phyloP scores from a whole-genome alignment of 2,888 invertebrate genomes.

The Eumerus sabulonum region DNA sequence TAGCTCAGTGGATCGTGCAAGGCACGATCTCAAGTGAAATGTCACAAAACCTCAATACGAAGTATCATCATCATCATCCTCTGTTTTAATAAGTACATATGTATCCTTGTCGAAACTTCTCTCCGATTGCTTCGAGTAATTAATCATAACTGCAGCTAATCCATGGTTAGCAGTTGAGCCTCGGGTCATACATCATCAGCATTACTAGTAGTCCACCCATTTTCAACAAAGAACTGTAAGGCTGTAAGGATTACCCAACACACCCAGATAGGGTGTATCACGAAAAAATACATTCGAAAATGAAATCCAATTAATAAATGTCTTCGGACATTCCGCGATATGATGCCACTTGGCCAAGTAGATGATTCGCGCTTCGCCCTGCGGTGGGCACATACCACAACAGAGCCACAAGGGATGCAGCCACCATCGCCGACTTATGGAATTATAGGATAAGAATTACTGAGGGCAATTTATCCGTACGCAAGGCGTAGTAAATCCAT shows the following conservation, averaged over 20 bases:
- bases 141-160: conserved; percentile 56
- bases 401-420: conserved; percentile 26
- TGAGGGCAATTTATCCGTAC: conserved; percentile 55
- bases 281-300: conserved; percentile 50
- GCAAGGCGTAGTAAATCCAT: conserved; percentile 59
- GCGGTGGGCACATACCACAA: conserved; percentile 22
- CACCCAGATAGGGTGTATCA: conserved; percentile 31
- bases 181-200: conserved; percentile 61
- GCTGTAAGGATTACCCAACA: conserved; percentile 32
- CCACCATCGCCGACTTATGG: conserved; percentile 14
- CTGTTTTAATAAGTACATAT: conserved; percentile 26
- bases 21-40: conserved; percentile 1
- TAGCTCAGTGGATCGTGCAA: conserved; percentile 59
- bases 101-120: conserved; percentile 3
- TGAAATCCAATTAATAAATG: conserved; percentile 68
- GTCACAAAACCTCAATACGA: conserved; percentile 5
- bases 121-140: conserved; percentile 40
- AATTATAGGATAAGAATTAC: conserved; percentile 55
- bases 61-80: conserved; percentile 25
- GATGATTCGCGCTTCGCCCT: conserved; percentile 31
- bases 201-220: conserved; percentile 64
- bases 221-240: conserved; percentile 45
- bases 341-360: conserved; percentile 56
- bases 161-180: conserved; percentile 16
- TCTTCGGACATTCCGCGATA: conserved; percentile 60